Percentiles rank a stretch among this genome's conserved stretches.
These are phyloP conservation scores for Cygnus atratus DNA, from an alignment of 2,113 vertebrate genomes.

Conservation along the genomic window DNA sequence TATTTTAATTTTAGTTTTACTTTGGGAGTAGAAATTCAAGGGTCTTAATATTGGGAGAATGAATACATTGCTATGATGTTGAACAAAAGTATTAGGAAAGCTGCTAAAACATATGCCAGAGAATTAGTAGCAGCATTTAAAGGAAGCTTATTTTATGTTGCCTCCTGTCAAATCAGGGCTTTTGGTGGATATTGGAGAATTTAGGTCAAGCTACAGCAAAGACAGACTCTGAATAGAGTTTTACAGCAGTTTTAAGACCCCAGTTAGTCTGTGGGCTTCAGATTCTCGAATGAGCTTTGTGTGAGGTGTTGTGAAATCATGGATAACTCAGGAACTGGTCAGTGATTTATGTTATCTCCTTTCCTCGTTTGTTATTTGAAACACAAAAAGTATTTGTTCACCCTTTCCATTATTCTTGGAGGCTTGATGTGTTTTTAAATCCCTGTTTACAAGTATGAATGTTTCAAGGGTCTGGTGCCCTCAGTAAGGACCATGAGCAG, in stretches of 20 bases:
- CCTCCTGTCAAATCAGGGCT: not conserved
- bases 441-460: not conserved
- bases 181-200: not conserved
- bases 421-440: not conserved
- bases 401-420: not conserved
- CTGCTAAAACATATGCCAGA: not conserved
- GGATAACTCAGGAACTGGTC: not conserved
- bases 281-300: not conserved
- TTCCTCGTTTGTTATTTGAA: not conserved
- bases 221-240: not conserved
- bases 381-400: not conserved
- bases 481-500: not conserved
- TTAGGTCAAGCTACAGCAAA: not conserved
- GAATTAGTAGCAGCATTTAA: not conserved
- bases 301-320: not conserved
- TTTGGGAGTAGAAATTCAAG: conserved; percentile 54
- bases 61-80: conserved; percentile 5
- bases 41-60: not conserved
- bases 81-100: conserved; percentile 18
- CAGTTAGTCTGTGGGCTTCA: not conserved
- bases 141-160: not conserved
- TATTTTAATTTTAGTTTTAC: not conserved
- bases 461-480: not conserved
- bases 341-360: not conserved
- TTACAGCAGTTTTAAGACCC: not conserved